Evolutionary conservation across 1,140 invertebrate species (phyloP), one percentile per base, ranked within the genome.

Genomic region (Teleogryllus occipitalis): DNA sequence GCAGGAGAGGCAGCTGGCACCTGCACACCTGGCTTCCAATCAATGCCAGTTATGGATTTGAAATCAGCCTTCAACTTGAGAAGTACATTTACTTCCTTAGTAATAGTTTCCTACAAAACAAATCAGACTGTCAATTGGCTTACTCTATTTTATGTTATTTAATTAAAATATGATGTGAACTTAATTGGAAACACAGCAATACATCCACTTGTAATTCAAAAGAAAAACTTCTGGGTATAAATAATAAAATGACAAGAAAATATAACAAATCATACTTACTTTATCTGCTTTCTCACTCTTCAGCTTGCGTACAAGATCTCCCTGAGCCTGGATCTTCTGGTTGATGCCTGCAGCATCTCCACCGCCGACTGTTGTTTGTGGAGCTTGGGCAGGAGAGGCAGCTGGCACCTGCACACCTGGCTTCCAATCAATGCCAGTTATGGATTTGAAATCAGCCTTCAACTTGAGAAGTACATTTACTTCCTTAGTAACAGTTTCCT

Each of bases 51-150:
- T 6, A 87, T 80, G 39, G 85, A 83, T 84, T 94, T 95, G 83
- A 91, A 96, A 76, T 93, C 87, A 0, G 87, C 86, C 85, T 96
- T 96, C n/a, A 96, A 85, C 18, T 85, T 84, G 4, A 94, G 83
- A 8, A 95, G 86, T 49, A 85, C 85, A 83, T 95, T 91, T 0
- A 95, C 92, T 83, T 89, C 90, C 77, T 85, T 82, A 81, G 93
- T 91, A 39, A 95, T 87, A 22, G 76, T 77, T 7, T 77, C 47
- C 76, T 77, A 48, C n/a, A 77, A 77, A 46, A 22, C 39, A 76
- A 77, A 8, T 3, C 54, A 65, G 18, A 14, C 18, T 65, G 10
- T 65, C 54, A 54, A 8, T 65, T 65, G 1, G 27, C 5, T 39
- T 39, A 1, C 27, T 39, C 27, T 39, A 39, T 39, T 39, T 39